phyloP scores from a whole-genome alignment of 2,113 vertebrate species.

The Felis chaus region DNA sequence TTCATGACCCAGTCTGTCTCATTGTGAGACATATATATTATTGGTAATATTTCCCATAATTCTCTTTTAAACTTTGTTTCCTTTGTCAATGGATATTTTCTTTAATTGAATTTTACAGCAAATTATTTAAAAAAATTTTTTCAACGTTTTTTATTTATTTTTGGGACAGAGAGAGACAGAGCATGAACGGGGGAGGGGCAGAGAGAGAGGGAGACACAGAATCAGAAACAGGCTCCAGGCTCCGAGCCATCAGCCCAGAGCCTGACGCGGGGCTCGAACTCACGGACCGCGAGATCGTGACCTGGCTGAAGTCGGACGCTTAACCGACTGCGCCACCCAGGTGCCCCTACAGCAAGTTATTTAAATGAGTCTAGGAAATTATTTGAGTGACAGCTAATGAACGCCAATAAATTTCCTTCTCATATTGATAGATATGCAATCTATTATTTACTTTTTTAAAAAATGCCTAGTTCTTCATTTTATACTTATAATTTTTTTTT shows the following conservation, averaged over 20 bases:
- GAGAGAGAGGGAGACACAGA: too few species aligned
- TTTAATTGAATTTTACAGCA: conserved; percentile 11
- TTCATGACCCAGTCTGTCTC: background rate
- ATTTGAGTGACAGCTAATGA: background rate
- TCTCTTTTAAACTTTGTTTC: background rate
- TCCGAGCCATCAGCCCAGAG: too few species aligned
- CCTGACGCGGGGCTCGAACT: too few species aligned
- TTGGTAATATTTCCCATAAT: background rate
- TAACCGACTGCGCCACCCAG: too few species aligned
- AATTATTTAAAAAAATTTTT: background rate
- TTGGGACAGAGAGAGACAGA: too few species aligned
- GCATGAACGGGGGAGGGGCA: too few species aligned
- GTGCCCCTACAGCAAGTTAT: background rate
- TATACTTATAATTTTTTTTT: background rate
- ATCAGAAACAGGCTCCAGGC: too few species aligned
- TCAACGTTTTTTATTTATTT: too few species aligned
- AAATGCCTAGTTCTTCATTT: background rate
- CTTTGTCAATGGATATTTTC: background rate
- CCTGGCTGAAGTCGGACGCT: too few species aligned
- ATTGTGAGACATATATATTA: background rate
- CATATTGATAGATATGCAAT: background rate
- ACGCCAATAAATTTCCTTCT: background rate
- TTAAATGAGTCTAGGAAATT: background rate
- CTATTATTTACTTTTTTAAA: background rate
- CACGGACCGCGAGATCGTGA: too few species aligned